Conservation (phyloP, 2,888 invertebrate species). For the Mystacides longicornis region DNA sequence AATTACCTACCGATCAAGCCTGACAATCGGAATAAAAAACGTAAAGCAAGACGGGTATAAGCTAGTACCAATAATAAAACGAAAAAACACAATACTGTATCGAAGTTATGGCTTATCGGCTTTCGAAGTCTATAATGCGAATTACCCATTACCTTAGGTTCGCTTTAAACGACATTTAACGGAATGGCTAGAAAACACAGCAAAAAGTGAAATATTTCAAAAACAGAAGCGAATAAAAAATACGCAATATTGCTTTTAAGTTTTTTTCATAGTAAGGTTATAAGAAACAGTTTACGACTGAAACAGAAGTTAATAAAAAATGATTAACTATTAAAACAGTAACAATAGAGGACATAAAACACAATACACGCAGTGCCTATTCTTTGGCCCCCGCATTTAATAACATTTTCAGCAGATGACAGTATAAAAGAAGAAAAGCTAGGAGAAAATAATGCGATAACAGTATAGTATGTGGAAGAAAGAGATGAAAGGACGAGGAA, state of each 20-base stretch:
- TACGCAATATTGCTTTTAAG: not conserved
- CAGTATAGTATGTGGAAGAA: not conserved
- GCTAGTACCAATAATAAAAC: too few species aligned
- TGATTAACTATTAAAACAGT: not conserved
- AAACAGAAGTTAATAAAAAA: not conserved
- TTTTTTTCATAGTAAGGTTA: not conserved
- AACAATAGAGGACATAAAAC: not conserved
- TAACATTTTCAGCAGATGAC: slow-evolving; percentile 1
- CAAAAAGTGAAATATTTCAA: not conserved
- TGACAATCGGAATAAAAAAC: too few species aligned
- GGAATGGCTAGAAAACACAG: not conserved
- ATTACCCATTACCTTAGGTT: too few species aligned
- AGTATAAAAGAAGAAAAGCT: not conserved
- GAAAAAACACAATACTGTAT: too few species aligned
- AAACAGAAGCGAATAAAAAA: not conserved
- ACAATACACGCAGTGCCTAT: not conserved
- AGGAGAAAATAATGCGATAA: not conserved
- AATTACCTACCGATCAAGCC: too few species aligned
- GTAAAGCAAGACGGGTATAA: too few species aligned
- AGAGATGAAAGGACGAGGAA: not conserved
- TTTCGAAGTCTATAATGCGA: too few species aligned
- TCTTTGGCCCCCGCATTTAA: not conserved
- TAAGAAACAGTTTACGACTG: not conserved
- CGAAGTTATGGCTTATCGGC: too few species aligned
- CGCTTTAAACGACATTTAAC: too few species aligned